These are phyloP conservation scores for Setipinna tenuifilis DNA, from an alignment of 2,797 vertebrate species.

Conservation along the genomic window DNA sequence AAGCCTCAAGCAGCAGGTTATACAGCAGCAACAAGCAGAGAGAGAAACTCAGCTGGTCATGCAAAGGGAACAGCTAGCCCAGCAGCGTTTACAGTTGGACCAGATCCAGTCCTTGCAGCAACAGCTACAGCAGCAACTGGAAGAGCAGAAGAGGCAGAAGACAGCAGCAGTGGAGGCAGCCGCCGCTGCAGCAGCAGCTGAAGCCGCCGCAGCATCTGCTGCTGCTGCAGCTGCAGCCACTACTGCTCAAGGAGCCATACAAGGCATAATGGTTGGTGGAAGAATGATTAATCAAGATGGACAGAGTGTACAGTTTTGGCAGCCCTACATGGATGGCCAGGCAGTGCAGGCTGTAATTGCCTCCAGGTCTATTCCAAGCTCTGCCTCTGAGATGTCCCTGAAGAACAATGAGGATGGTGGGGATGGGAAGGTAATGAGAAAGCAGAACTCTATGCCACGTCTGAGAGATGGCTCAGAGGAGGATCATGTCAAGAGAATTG, in stretches of 20 bases:
- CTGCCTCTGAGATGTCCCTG: constrained; percentile 94
- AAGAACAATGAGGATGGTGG: constrained; percentile 86
- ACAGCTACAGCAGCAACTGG: constrained; percentile 96
- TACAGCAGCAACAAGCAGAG: constrained; percentile 97
- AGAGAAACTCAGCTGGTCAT: constrained; percentile 92
- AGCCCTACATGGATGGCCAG: constrained; percentile 77
- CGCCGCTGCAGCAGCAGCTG: constrained; percentile 81
- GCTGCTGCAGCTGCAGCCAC: constrained; percentile 85
- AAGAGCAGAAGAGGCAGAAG: constrained; percentile 97
- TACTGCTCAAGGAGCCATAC: constrained; percentile 84
- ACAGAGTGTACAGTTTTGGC: constrained; percentile 92
- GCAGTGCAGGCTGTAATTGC: constrained; percentile 80
- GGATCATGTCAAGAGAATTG: constrained; percentile 84
- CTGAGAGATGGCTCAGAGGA: constrained; percentile 87
- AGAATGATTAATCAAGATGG: constrained; percentile 86
- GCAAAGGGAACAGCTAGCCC: constrained; percentile 96
- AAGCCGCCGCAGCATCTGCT: constrained; percentile 84
- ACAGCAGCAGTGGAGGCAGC: constrained; percentile 83
- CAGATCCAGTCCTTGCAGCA: constrained; percentile 98
- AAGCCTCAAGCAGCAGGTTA: constrained; percentile 97
- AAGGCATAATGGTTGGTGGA: constrained; percentile 83
- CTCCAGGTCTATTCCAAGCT: constrained; percentile 89
- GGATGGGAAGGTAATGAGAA: constrained; percentile 87
- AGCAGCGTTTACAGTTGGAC: constrained; percentile 95
- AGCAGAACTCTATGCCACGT: constrained; percentile 96